Conservation (phyloP, 2,888 invertebrate genomes). For the Erebia aethiops region DNA sequence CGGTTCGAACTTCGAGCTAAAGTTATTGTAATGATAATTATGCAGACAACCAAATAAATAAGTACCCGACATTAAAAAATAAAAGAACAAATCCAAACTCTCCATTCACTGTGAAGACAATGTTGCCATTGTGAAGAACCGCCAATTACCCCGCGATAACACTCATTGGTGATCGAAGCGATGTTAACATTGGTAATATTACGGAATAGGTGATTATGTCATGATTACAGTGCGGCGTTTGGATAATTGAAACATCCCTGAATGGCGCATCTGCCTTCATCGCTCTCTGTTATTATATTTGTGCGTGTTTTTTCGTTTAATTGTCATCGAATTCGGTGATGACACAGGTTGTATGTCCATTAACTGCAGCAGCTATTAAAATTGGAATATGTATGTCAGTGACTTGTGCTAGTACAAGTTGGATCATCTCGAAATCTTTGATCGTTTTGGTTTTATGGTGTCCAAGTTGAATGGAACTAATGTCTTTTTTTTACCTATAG, state of each 20-base stretch:
- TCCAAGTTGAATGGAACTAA: too few species aligned
- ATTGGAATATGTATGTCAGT: too few species aligned
- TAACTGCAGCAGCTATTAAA: too few species aligned
- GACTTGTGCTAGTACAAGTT: too few species aligned
- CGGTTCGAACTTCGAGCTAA: too few species aligned
- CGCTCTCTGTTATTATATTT: slow-evolving; percentile 59
- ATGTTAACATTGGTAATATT: slow-evolving; percentile 52
- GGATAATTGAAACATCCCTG: slow-evolving; percentile 60
- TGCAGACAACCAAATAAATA: neutral
- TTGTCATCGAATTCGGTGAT: slow-evolving; percentile 45
- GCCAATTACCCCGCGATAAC: slow-evolving; percentile 40
- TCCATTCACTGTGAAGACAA: slow-evolving; percentile 34
- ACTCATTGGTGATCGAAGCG: slow-evolving; percentile 48
- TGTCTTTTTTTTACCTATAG: too few species aligned
- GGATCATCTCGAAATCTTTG: too few species aligned
- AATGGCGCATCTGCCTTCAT: slow-evolving; percentile 49
- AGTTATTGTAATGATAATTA: too few species aligned
- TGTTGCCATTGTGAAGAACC: slow-evolving; percentile 38
- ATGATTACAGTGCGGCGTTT: slow-evolving; percentile 73
- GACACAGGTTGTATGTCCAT: slow-evolving; percentile 21
- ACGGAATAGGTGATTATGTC: slow-evolving; percentile 71
- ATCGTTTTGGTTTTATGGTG: too few species aligned
- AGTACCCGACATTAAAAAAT: slow-evolving; percentile 2
- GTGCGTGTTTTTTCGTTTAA: slow-evolving; percentile 48
- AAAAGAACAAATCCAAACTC: slow-evolving; percentile 24